These are phyloP conservation scores for Plutella xylostella DNA, from an alignment of 2,888 invertebrate species.

Conservation along the genomic window DNA sequence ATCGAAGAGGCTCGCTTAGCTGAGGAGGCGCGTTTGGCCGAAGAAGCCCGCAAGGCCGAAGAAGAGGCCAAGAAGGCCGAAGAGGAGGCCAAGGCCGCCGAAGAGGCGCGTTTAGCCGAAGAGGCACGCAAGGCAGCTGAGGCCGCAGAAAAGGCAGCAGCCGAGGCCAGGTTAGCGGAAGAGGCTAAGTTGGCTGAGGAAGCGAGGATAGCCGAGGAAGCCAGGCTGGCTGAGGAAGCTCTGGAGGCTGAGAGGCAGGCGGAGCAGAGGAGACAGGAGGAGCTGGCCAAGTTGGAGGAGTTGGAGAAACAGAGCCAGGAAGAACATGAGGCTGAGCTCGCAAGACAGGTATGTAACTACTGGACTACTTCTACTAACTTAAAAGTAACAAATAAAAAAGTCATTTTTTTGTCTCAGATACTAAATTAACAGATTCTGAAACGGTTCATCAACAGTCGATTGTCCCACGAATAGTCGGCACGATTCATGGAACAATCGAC, in stretches of 20 bases:
- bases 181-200: constrained; percentile 56
- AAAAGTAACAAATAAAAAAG: too few species aligned
- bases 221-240: constrained; percentile 44
- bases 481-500: too few species aligned
- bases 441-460: too few species aligned
- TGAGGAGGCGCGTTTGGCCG: constrained; percentile 47
- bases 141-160: too few species aligned
- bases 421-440: too few species aligned
- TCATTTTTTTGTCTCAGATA: too few species aligned
- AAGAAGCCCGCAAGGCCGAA: constrained; percentile 54
- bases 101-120: constrained; percentile 37
- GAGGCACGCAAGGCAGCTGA: constrained; percentile 35
- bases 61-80: constrained; percentile 34
- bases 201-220: constrained; percentile 44
- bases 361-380: too few species aligned
- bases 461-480: too few species aligned
- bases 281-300: constrained; percentile 67
- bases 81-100: constrained; percentile 51
- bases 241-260: constrained; percentile 56
- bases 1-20: constrained; percentile 45
- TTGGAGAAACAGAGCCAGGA: constrained; percentile 73
- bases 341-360: constrained; percentile 73
- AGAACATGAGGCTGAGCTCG: constrained; percentile 75
- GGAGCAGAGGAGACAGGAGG: constrained; percentile 68
- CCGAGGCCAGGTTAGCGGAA: constrained; percentile 42